phyloP scores from a whole-genome alignment of 2,797 vertebrate genomes.

The Calcarius lapponicus region DNA sequence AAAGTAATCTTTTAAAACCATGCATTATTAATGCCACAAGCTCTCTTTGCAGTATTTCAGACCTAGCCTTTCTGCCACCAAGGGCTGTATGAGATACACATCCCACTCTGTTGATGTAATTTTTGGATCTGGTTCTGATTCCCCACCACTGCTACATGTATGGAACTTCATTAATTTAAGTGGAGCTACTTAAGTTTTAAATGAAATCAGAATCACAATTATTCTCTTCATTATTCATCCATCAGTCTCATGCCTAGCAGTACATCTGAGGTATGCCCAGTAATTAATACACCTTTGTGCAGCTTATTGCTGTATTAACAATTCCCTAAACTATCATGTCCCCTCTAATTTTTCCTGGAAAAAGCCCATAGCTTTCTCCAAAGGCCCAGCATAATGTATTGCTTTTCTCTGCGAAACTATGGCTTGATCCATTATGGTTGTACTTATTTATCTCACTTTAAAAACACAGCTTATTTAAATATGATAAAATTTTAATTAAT shows the following conservation, averaged over 20 bases:
- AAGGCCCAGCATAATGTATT: not conserved
- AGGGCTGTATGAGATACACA: not conserved
- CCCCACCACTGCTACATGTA: not conserved
- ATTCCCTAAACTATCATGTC: slow-evolving; percentile 24
- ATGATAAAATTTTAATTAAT: slow-evolving; percentile 13
- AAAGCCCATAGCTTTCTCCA: not conserved
- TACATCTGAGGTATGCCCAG: not conserved
- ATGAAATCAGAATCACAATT: slow-evolving; percentile 36
- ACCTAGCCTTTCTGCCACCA: not conserved
- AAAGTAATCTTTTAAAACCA: slow-evolving; percentile 6
- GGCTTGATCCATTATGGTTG: not conserved
- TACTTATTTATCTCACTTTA: slow-evolving; percentile 28
- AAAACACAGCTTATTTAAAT: slow-evolving; percentile 29
- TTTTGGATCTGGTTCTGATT: slow-evolving; percentile 12
- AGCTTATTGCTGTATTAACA: slow-evolving; percentile 42
- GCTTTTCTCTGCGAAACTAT: not conserved
- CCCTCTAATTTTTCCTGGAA: slow-evolving; percentile 3
- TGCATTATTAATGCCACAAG: slow-evolving; percentile 16
- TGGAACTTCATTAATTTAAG: slow-evolving; percentile 16
- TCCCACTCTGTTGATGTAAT: not conserved
- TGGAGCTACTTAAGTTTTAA: slow-evolving; percentile 12
- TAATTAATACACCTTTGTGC: slow-evolving; percentile 44
- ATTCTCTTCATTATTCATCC: slow-evolving; percentile 25
- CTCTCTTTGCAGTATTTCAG: slow-evolving; percentile 1
- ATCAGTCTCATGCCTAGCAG: slow-evolving; percentile 9